Conservation (phyloP, 2,797 vertebrate species). For the Sciurus vulgaris region DNA sequence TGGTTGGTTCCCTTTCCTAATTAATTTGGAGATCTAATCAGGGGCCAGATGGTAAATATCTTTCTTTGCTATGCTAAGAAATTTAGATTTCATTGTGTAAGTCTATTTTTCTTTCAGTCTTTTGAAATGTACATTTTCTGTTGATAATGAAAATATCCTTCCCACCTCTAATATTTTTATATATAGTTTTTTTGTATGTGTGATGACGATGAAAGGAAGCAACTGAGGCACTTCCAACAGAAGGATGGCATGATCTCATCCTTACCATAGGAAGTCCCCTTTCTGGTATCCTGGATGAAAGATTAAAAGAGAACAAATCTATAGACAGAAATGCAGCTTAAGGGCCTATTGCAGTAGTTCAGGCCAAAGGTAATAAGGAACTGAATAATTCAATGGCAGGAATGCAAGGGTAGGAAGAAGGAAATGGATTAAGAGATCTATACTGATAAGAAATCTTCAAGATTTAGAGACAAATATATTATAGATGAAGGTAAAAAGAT, state of each 20-base stretch:
- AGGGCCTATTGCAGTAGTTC: constrained; percentile 6
- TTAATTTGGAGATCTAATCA: constrained; percentile 1
- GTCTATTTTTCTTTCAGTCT: background rate
- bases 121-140: constrained; percentile 38
- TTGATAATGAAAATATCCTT: constrained; percentile 58
- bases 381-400: constrained; percentile 25
- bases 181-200: background rate
- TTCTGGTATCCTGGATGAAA: background rate
- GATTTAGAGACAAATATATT: constrained; percentile 18
- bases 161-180: constrained; percentile 25
- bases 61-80: background rate
- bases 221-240: constrained; percentile 37
- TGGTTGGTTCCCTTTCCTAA: background rate
- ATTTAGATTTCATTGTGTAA: background rate
- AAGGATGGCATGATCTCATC: background rate
- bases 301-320: constrained; percentile 1
- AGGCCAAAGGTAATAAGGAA: constrained; percentile 46
- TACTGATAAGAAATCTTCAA: background rate
- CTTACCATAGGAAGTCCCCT: background rate
- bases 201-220: background rate
- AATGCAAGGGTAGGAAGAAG: background rate
- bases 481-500: background rate
- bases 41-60: background rate
- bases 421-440: background rate
- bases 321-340: background rate